Evolutionary conservation across 2,113 vertebrate species (phyloP), one percentile per base, ranked within the genome.

Genomic region (Lonchura striata): DNA sequence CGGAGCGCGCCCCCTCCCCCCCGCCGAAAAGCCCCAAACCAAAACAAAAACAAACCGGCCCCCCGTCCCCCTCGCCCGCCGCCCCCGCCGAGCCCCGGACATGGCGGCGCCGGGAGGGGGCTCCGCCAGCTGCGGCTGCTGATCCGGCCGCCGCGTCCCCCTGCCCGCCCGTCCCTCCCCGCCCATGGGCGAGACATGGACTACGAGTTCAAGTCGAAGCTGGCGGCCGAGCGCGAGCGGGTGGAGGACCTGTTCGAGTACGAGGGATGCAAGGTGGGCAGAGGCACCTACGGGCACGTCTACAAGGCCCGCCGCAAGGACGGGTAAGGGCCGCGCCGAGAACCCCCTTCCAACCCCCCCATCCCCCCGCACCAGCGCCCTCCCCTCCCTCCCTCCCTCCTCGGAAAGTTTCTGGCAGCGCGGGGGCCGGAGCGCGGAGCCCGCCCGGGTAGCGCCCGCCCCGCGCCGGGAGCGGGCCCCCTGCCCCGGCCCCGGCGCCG

Each of bases 271-370:
- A 99, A 99, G 98, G 99, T 99, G 98, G 99, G 99, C 94, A 98
- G 99, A 95, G 99, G 99, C 96, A 99, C 99, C 90, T 99, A 99
- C 92, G 99, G 99, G 72, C 99, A 99, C 99, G 99, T 99, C 91
- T 99, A 99, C 98, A 99, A 99, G 98, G 99, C 99, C 96, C 99
- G 99, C 98, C 98, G 99, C 98, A 99, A 99, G 98, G 99, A 99
- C 98, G 99, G 99, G 99, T 99, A 54, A 54, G 53, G 53, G 53
- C 53, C 53, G 53, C 53, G 53, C 53, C 53, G 53, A 54, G 30
- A 54, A 54, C 30, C 53, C 47, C 53, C 53, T 13, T 54, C 30
- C 53, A 20, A 20, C 30, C 11, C 17, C 52, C 52, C 17, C 18
- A 41, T 13, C 53, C 17, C 17, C 53, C 53, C 31, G 53, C 53